Percentiles rank a stretch among this genome's conserved stretches.
Conservation (phyloP, 1,140 invertebrate species). For the Aphelinus certus region DNA sequence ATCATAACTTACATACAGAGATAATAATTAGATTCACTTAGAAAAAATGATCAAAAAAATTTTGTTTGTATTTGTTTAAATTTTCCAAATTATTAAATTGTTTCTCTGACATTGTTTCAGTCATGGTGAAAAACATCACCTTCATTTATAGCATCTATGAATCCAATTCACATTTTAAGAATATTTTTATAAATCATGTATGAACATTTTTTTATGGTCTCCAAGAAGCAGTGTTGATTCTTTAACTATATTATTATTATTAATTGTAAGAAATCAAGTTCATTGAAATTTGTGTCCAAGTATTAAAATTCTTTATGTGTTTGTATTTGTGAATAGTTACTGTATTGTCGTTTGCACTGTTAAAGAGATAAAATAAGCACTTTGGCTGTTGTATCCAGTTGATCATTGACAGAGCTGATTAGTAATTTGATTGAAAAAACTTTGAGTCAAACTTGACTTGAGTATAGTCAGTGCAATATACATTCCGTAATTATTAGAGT, state of each 20-base stretch:
- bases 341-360: not conserved
- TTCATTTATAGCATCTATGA: too few relatives aligned
- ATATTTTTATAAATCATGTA: constrained; percentile 4
- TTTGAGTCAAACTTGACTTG: constrained; percentile 21
- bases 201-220: not conserved
- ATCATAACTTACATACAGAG: too few relatives aligned
- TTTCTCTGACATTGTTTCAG: too few relatives aligned
- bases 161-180: not conserved
- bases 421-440: not conserved
- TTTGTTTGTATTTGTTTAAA: too few relatives aligned
- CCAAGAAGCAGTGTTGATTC: too few relatives aligned
- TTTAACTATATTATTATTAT: not conserved
- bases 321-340: constrained; percentile 11
- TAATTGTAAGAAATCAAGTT: constrained; percentile 17
- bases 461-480: constrained; percentile 37
- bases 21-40: too few relatives aligned
- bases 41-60: too few relatives aligned
- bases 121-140: too few relatives aligned
- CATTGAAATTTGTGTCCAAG: constrained; percentile 16
- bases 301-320: constrained; percentile 11
- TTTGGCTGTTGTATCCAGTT: not conserved
- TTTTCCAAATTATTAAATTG: too few relatives aligned
- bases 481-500: constrained; percentile 41
- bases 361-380: not conserved
- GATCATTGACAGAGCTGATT: not conserved